Evolutionary conservation across 2,888 invertebrate genomes (phyloP).

Genomic region (Orthonevra nobilis): DNA sequence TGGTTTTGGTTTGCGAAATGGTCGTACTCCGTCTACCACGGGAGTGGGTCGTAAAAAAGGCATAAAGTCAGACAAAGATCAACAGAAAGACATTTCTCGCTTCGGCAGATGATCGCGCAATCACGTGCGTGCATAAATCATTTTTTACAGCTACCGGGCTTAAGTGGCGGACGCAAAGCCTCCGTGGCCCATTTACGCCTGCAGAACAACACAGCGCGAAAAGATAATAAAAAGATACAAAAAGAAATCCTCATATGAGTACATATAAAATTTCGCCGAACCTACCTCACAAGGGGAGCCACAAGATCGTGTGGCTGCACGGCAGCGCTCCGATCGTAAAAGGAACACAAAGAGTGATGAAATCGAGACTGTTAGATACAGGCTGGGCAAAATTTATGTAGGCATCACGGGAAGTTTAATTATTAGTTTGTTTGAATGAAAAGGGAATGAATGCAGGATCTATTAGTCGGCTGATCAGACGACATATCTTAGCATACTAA

Average conservation of each 20-base stretch:
- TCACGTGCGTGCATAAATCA: slow-evolving; percentile 45
- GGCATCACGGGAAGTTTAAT: no score
- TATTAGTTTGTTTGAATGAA: no score
- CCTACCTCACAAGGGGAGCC: slow-evolving; percentile 40
- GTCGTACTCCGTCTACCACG: background rate
- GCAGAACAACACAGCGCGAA: background rate
- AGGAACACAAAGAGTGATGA: slow-evolving; percentile 18
- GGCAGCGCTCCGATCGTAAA: slow-evolving; percentile 3
- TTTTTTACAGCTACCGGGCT: slow-evolving; percentile 53
- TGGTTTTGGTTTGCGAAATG: slow-evolving; percentile 24
- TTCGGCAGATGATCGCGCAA: slow-evolving; percentile 5
- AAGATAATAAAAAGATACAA: slow-evolving; percentile 1
- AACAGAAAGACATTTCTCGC: no score
- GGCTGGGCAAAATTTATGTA: slow-evolving; percentile 13
- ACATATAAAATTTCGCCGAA: slow-evolving; percentile 32
- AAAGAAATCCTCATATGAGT: no score
- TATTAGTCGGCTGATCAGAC: no score
- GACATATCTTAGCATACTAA: no score
- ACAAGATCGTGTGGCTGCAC: slow-evolving; percentile 2
- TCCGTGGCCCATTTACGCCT: slow-evolving; percentile 28
- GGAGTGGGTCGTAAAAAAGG: slow-evolving; percentile 11
- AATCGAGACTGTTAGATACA: slow-evolving; percentile 31
- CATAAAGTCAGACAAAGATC: background rate
- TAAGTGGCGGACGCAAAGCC: background rate
- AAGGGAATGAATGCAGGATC: no score